phyloP scores from a whole-genome alignment of 2,888 invertebrate species.

The Acronicta aceris region DNA sequence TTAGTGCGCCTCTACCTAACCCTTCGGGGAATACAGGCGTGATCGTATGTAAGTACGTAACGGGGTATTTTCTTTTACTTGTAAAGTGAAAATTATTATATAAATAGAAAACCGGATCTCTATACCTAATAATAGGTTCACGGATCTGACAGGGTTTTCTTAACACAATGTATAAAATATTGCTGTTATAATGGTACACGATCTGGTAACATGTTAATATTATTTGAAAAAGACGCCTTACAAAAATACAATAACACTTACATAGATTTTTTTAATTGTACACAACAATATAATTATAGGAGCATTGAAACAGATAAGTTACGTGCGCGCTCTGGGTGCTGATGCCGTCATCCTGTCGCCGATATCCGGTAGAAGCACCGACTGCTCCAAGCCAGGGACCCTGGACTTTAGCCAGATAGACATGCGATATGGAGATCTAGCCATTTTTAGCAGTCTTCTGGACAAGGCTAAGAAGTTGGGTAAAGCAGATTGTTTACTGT shows the following conservation, averaged over 20 bases:
- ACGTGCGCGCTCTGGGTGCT: constrained; percentile 79
- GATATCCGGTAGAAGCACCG: constrained; percentile 71
- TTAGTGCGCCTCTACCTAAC: too few relatives aligned
- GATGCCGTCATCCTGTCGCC: constrained; percentile 82
- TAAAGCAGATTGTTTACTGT: constrained; percentile 46
- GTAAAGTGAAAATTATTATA: too few relatives aligned
- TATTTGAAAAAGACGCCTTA: not conserved
- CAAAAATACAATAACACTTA: not conserved
- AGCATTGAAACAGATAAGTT: constrained; percentile 78
- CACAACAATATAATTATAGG: constrained; percentile 62
- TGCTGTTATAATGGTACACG: too few relatives aligned
- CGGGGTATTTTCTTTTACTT: too few relatives aligned
- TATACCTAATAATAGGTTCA: too few relatives aligned
- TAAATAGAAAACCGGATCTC: too few relatives aligned
- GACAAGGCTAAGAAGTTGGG: constrained; percentile 84
- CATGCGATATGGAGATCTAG: constrained; percentile 91
- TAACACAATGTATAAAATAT: too few relatives aligned
- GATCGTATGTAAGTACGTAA: too few relatives aligned
- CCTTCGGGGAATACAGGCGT: too few relatives aligned
- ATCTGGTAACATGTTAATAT: too few relatives aligned
- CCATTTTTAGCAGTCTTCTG: constrained; percentile 89
- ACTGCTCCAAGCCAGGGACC: constrained; percentile 94
- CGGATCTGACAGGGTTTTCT: too few relatives aligned
- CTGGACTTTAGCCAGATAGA: constrained; percentile 92
- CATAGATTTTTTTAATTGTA: not conserved